These are phyloP conservation scores for Hypothenemus hampei DNA, from an alignment of 1,140 invertebrate genomes.

Conservation along the genomic window DNA sequence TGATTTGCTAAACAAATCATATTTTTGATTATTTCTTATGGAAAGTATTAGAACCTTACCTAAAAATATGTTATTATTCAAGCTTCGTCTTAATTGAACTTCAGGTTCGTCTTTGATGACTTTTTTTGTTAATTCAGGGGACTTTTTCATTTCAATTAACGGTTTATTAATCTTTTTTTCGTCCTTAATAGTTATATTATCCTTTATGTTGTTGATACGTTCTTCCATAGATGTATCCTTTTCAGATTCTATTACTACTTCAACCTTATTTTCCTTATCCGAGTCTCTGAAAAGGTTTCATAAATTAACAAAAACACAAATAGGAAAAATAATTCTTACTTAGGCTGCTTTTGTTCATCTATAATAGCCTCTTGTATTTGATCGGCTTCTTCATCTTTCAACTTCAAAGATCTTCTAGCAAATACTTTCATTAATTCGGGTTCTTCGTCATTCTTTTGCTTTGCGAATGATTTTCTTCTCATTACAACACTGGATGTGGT, in stretches of 20 bases:
- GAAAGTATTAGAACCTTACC: neutral
- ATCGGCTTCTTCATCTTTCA: slow-evolving; percentile 63
- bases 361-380: slow-evolving; percentile 38
- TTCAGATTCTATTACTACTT: slow-evolving; percentile 56
- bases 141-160: slow-evolving; percentile 34
- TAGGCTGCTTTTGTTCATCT: slow-evolving; percentile 14
- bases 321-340: slow-evolving; percentile 1
- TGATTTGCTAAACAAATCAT: slow-evolving; percentile 18
- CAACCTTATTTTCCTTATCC: slow-evolving; percentile 44
- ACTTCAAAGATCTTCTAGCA: slow-evolving; percentile 67
- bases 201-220: too few species aligned
- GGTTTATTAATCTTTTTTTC: slow-evolving; percentile 15
- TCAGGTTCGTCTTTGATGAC: slow-evolving; percentile 15
- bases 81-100: slow-evolving; percentile 17
- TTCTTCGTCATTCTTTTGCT: slow-evolving; percentile 55
- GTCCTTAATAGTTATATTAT: slow-evolving; percentile 12
- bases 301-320: slow-evolving; percentile 1
- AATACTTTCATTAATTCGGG: slow-evolving; percentile 77
- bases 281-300: slow-evolving; percentile 36
- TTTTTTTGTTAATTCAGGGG: slow-evolving; percentile 12
- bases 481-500: slow-evolving; percentile 46
- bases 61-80: slow-evolving; percentile 35
- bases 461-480: slow-evolving; percentile 53
- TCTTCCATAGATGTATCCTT: slow-evolving; percentile 50
- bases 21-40: neutral